phyloP scores from a whole-genome alignment of 1,140 invertebrate genomes.

The Pogonomyrmex californicus region DNA sequence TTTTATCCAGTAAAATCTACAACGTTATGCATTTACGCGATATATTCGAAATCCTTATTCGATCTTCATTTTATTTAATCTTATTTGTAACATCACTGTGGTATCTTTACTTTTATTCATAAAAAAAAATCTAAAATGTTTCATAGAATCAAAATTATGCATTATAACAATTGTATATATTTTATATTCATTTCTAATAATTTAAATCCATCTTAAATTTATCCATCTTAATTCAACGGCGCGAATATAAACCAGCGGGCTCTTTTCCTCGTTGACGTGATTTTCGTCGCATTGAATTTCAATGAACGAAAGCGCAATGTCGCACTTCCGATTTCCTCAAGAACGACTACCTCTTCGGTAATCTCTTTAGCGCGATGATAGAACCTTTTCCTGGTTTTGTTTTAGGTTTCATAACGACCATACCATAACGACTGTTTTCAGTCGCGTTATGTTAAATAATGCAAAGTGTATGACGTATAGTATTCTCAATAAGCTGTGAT shows the following conservation, averaged over 20 bases:
- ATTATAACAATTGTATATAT: not conserved
- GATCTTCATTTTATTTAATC: not conserved
- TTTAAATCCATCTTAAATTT: not conserved
- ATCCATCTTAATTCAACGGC: not conserved
- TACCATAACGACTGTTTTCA: not conserved
- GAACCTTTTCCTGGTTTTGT: slow-evolving; percentile 10
- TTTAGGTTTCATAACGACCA: not conserved
- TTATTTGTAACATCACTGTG: not conserved
- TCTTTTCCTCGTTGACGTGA: not conserved
- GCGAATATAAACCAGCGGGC: not conserved
- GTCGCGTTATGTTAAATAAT: slow-evolving; percentile 65
- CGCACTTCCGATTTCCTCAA: not conserved
- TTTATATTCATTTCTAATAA: not conserved
- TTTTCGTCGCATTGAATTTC: slow-evolving; percentile 3
- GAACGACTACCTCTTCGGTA: not conserved
- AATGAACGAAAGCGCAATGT: not conserved
- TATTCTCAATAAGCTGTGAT: slow-evolving; percentile 66
- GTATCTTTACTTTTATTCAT: not conserved
- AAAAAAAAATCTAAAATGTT: not conserved
- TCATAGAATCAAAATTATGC: not conserved
- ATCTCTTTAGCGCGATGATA: not conserved
- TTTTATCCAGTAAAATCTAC: slow-evolving; percentile 15
- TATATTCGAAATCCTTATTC: not conserved
- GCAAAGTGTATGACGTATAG: slow-evolving; percentile 56
- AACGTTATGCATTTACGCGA: not conserved